These are phyloP conservation scores for Drosophila prolongata DNA, from an alignment of 2,888 invertebrate genomes.

Conservation along the genomic window DNA sequence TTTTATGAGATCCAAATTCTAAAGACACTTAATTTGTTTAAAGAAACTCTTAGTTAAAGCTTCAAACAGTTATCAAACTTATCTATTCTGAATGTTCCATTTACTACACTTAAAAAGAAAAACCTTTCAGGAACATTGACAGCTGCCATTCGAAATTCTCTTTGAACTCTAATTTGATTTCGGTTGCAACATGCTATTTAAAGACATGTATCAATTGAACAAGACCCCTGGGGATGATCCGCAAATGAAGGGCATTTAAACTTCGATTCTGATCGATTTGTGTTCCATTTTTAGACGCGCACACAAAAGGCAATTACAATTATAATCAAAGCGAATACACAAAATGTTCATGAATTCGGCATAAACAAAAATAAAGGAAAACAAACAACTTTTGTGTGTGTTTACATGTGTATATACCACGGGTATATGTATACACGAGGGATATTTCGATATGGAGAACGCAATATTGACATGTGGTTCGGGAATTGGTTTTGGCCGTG, in stretches of 20 bases:
- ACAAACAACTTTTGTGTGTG: constrained; percentile 59
- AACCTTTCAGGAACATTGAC: neutral
- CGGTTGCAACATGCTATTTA: neutral
- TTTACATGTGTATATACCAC: constrained; percentile 13
- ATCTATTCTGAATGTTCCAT: too few relatives aligned
- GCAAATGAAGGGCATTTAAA: constrained; percentile 33
- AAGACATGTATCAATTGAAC: constrained; percentile 10
- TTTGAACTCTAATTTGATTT: constrained; percentile 23
- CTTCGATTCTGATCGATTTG: constrained; percentile 30
- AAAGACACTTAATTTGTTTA: too few relatives aligned
- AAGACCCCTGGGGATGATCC: constrained; percentile 3
- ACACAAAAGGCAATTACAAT: constrained; percentile 50
- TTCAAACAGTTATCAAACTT: too few relatives aligned
- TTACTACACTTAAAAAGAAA: neutral
- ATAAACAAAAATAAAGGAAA: constrained; percentile 69
- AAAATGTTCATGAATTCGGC: constrained; percentile 64
- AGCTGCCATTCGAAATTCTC: constrained; percentile 12
- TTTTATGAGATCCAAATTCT: too few relatives aligned
- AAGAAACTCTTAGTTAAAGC: too few relatives aligned
- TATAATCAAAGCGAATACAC: constrained; percentile 49
- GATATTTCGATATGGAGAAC: constrained; percentile 58
- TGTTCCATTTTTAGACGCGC: constrained; percentile 28
- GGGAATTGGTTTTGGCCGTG: constrained; percentile 8
- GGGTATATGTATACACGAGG: constrained; percentile 37
- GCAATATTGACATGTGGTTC: constrained; percentile 77